These are phyloP conservation scores for Drosophila orosa DNA, from an alignment of 1,140 invertebrate species.

Conservation along the genomic window DNA sequence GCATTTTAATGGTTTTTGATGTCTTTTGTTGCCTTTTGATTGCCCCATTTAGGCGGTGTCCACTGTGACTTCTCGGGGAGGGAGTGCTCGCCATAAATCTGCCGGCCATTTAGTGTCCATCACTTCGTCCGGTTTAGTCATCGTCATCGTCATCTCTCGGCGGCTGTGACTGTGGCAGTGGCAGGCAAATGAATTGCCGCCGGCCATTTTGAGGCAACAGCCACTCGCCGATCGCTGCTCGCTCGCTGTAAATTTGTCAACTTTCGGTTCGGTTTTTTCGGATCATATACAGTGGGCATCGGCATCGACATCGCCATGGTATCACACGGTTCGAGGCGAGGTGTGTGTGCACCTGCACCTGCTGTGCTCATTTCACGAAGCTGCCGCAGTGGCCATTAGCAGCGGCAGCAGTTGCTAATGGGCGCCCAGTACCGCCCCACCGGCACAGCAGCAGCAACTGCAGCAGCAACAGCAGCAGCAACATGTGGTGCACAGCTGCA, in stretches of 20 bases:
- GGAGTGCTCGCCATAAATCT: conserved; percentile 74
- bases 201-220: conserved; percentile 67
- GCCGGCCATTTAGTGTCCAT: conserved; percentile 78
- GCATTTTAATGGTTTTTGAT: background rate
- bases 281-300: conserved; percentile 25
- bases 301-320: conserved; percentile 26
- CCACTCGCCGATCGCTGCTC: conserved; percentile 44
- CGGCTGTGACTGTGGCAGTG: conserved; percentile 20
- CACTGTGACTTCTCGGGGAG: conserved; percentile 38
- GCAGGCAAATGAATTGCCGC: conserved; percentile 74
- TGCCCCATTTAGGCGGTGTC: conserved; percentile 7
- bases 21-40: background rate
- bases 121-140: conserved; percentile 70
- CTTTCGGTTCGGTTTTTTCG: conserved; percentile 61
- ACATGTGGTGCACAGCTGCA: conserved; percentile 82
- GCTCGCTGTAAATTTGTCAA: conserved; percentile 77
- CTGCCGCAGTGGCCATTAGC: conserved; percentile 50
- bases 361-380: conserved; percentile 79
- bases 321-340: conserved; percentile 33
- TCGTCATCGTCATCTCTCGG: conserved; percentile 25
- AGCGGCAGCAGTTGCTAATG: conserved; percentile 57
- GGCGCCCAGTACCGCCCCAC: conserved; percentile 68
- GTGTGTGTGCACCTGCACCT: conserved; percentile 69
- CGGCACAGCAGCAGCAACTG: conserved; percentile 27
- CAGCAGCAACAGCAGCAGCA: conserved; percentile 41